phyloP scores from a whole-genome alignment of 2,113 vertebrate genomes.

The Hoplias malabaricus region DNA sequence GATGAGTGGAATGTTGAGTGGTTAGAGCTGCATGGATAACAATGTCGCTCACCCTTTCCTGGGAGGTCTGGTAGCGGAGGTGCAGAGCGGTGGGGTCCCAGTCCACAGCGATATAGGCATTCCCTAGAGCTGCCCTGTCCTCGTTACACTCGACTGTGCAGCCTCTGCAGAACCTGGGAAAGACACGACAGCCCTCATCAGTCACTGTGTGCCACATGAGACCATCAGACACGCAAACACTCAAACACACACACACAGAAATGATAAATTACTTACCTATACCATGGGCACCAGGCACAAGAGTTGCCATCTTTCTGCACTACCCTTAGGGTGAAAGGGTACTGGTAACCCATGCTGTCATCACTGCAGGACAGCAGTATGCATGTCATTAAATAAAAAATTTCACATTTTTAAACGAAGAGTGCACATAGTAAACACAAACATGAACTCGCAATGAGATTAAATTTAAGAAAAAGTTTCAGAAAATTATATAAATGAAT shows the following conservation, averaged over 20 bases:
- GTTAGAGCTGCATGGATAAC: background rate
- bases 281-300: slow-evolving; percentile 97
- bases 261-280: slow-evolving; percentile 79
- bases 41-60: slow-evolving; percentile 85
- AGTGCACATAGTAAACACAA: background rate
- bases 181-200: slow-evolving; percentile 10
- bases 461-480: background rate
- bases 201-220: background rate
- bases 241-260: background rate
- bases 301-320: slow-evolving; percentile 96
- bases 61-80: slow-evolving; percentile 96
- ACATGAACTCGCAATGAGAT: background rate
- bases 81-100: slow-evolving; percentile 98
- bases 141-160: slow-evolving; percentile 91
- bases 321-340: slow-evolving; percentile 93
- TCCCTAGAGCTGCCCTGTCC: slow-evolving; percentile 86
- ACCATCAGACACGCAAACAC: background rate
- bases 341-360: slow-evolving; percentile 98
- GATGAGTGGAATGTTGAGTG: no score
- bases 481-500: background rate
- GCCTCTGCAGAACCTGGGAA: slow-evolving; percentile 89
- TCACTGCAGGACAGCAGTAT: slow-evolving; percentile 77
- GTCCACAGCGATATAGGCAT: slow-evolving; percentile 94
- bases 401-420: background rate
- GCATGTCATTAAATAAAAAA: background rate